Evolutionary conservation across 2,888 invertebrate species (phyloP).

Genomic region (Fabriciana adippe): DNA sequence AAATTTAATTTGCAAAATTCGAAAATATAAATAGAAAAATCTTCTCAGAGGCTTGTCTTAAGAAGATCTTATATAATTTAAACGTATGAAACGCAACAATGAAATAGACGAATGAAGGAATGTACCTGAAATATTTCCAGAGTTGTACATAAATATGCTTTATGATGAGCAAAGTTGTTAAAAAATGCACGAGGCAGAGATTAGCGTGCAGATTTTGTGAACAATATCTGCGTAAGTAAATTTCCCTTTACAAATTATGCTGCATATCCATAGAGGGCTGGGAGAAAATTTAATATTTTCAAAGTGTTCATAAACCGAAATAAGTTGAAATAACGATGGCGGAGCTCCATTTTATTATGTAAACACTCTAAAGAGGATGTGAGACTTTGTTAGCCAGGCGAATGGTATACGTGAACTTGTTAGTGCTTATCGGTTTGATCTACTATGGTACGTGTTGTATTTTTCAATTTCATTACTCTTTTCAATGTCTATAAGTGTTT

Average conservation of each 20-base stretch:
- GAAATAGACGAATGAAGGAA: not conserved
- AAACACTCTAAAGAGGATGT: conserved; percentile 37
- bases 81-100: not conserved
- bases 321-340: conserved; percentile 39
- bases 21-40: too few relatives aligned
- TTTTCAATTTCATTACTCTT: not conserved
- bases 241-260: conserved; percentile 36
- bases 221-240: conserved; percentile 37
- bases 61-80: not conserved
- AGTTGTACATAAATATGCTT: conserved; percentile 25
- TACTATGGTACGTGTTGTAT: conserved; percentile 8
- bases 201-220: conserved; percentile 31
- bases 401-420: conserved; percentile 27
- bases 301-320: conserved; percentile 42
- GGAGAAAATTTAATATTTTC: conserved; percentile 41
- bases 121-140: conserved; percentile 10
- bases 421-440: conserved; percentile 18
- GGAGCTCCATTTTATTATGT: conserved; percentile 38
- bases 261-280: conserved; percentile 37
- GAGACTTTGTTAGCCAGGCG: conserved; percentile 32
- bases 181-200: conserved; percentile 37
- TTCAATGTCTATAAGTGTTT: too few relatives aligned
- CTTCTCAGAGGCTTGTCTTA: not conserved
- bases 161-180: conserved; percentile 25
- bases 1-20: too few relatives aligned